Base-by-base conservation (phyloP, 2,888 invertebrate species). In the Drosophila longiperda region DNA sequence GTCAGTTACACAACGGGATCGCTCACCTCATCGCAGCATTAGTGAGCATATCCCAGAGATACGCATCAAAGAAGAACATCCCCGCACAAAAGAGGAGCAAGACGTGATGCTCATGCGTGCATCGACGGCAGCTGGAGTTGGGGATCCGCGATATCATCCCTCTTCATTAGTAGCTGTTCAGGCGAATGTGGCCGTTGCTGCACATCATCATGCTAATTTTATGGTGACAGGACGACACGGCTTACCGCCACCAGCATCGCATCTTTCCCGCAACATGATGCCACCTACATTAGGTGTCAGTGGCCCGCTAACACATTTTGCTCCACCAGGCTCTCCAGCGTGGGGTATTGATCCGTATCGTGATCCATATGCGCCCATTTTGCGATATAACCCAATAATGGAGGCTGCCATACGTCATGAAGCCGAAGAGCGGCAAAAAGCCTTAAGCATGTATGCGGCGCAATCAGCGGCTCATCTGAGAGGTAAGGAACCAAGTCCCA, bases 21-120 rank as follows among this genome's bases (percentile, higher is more conserved):
- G 97, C 59, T 97, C 97, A 8, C 97, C 97, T 6, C 93, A 97
- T 62, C 94, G 97, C 34, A 97, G 96, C 91, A 96, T 96, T 9
- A 92, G 92, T 67, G 93, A 92, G 36, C 76, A 87, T 49, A 82
- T 93, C 38, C 54, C 86, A 7, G 91, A 91, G 29, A 90, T 92
- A 62, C 90, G 92, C 78, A 94, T 95, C 2, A 95, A 96, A 84
- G 95, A 96, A 82, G 95, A 96, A 17, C 93, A 95, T 53, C 93
- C 94, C 63, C 94, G 95, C 52, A 57, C 86, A 34, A 87, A 93
- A 60, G 93, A 93, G 33, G 94, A 94, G 63, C 92, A 92, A 67
- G 95, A 95, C 42, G 92, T 94, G 20, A 93, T 87, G 73, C 55
- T 95, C 83, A 93, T 94, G 83, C 90, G 93, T 36, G 90, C 90